Evolutionary conservation across 2,113 vertebrate species (phyloP).

Genomic region (Agapornis roseicollis): DNA sequence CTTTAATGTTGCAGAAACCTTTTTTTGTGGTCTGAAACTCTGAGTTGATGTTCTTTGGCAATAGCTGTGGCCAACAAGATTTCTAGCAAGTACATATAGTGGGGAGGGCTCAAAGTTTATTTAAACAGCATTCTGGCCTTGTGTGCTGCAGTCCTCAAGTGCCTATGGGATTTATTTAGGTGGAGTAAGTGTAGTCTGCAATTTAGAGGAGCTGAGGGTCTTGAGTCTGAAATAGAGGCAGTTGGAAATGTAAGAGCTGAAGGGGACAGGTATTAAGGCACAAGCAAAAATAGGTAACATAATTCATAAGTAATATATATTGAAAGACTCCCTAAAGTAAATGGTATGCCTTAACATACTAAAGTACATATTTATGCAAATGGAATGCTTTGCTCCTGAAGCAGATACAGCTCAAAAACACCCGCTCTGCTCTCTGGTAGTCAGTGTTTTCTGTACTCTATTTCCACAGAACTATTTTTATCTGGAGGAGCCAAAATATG

Average conservation of each 20-base stretch:
- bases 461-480: neutral
- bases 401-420: neutral
- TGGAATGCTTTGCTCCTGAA: conserved; percentile 35
- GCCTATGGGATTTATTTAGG: neutral
- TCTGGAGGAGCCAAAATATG: neutral
- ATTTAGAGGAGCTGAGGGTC: neutral
- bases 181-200: neutral
- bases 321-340: neutral
- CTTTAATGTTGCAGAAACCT: neutral
- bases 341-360: neutral
- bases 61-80: neutral
- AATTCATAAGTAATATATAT: neutral
- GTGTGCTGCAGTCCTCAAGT: neutral
- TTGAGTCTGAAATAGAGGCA: neutral
- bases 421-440: neutral
- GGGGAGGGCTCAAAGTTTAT: neutral
- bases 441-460: neutral
- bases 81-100: neutral
- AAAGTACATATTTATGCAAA: neutral
- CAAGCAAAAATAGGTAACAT: rapidly evolving
- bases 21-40: neutral
- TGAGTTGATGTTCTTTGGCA: neutral
- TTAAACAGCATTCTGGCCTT: neutral
- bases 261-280: neutral
- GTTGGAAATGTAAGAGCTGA: neutral